phyloP scores from a whole-genome alignment of 2,797 vertebrate genomes.

The Pseudotriccus pelzelni region DNA sequence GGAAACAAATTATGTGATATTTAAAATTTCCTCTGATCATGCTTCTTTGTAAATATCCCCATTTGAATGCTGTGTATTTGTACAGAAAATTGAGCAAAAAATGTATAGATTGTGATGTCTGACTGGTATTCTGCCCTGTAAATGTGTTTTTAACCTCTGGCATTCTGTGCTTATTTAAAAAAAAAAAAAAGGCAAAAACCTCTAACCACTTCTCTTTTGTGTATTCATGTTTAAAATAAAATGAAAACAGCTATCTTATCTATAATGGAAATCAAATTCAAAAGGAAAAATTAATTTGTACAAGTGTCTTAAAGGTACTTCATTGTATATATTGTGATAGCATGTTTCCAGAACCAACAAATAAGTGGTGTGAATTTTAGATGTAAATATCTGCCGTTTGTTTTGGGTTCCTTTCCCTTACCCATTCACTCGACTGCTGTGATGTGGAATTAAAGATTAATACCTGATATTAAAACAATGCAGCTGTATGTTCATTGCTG shows the following conservation, averaged over 20 bases:
- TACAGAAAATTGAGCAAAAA: constrained; percentile 94
- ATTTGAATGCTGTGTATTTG: constrained; percentile 96
- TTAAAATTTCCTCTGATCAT: constrained; percentile 73
- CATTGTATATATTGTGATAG: constrained; percentile 98
- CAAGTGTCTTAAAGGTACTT: constrained; percentile 91
- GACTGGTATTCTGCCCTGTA: constrained; percentile 90
- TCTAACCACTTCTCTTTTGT: constrained; percentile 84
- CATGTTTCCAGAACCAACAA: constrained; percentile 86
- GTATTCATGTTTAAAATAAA: constrained; percentile 85
- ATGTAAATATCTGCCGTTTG: constrained; percentile 90
- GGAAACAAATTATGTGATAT: constrained; percentile 72
- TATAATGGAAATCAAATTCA: constrained; percentile 83
- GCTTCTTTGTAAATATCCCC: constrained; percentile 88
- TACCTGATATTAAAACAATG: constrained; percentile 86
- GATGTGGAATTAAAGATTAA: constrained; percentile 96
- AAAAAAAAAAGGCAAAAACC: constrained; percentile 66
- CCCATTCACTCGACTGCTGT: constrained; percentile 90
- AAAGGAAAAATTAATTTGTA: constrained; percentile 83
- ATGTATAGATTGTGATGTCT: constrained; percentile 92
- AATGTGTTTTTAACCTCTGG: constrained; percentile 88
- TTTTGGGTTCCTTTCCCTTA: constrained; percentile 76
- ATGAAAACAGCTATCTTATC: constrained; percentile 80
- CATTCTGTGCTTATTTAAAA: constrained; percentile 84
- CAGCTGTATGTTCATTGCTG: constrained; percentile 75
- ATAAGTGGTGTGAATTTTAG: constrained; percentile 88